phyloP scores from a whole-genome alignment of 2,113 vertebrate species.

The Notothenia rossii region DNA sequence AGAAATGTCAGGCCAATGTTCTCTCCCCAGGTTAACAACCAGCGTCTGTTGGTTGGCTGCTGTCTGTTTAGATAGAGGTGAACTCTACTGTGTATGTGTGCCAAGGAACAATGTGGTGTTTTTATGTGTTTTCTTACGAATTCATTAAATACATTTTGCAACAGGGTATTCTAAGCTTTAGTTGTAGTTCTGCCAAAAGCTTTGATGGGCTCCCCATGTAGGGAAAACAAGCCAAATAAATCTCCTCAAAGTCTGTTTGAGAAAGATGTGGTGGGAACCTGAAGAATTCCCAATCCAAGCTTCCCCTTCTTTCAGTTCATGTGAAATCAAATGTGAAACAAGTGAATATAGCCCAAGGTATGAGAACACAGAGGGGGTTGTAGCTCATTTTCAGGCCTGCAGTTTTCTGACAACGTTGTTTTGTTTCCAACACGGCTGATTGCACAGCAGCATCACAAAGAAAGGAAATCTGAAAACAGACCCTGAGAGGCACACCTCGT shows the following conservation, averaged over 20 bases:
- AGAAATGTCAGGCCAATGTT: constrained; percentile 63
- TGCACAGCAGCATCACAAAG: constrained; percentile 33
- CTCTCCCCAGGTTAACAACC: constrained; percentile 16
- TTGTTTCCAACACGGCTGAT: constrained; percentile 47
- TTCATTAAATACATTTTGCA: background rate
- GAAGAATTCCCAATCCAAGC: constrained; percentile 10
- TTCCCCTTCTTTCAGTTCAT: constrained; percentile 13
- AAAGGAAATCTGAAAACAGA: constrained; percentile 13
- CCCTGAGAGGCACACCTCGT: background rate
- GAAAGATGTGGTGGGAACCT: constrained; percentile 17
- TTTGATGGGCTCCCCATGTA: constrained; percentile 3
- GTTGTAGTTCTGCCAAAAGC: background rate
- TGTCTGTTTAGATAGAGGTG: constrained; percentile 47
- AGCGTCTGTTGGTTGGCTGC: constrained; percentile 32
- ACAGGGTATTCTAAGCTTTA: background rate
- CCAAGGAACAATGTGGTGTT: background rate
- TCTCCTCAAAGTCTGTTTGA: constrained; percentile 17
- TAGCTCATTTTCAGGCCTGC: constrained; percentile 57
- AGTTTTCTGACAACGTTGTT: constrained; percentile 59
- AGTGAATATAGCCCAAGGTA: constrained; percentile 21
- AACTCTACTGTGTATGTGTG: background rate
- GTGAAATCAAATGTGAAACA: constrained; percentile 37
- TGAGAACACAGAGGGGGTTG: constrained; percentile 17
- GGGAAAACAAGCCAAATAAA: background rate
- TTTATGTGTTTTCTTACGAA: background rate